Evolutionary conservation across 2,797 vertebrate species (phyloP), one percentile per base, ranked within the genome.

Genomic region (Hybognathus amarus): DNA sequence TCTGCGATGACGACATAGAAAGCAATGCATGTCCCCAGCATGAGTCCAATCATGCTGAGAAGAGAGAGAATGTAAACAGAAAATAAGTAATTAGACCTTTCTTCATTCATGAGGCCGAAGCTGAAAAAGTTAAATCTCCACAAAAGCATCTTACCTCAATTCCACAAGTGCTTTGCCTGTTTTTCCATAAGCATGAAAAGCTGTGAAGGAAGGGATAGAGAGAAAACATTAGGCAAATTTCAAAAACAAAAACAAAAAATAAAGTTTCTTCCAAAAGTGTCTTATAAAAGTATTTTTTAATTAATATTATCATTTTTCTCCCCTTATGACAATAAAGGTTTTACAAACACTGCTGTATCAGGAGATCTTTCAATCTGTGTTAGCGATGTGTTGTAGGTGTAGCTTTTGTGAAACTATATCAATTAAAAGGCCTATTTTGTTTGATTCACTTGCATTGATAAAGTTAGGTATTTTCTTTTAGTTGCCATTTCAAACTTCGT

Each of bases 1-100:
- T 99, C 98, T 0, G 98, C 98, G 5, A 99, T 99, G 88, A 99
- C 98, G 0, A 98, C 98, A 0, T 99, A 99, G 95, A 99, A 99
- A 83, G 98, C 97, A 0, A 99, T 96, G 82, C 98, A 99, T n/a
- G 98, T 99, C 4, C 98, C 98, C 93, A 99, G 85, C 98, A 99
- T 99, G 91, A 99, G 92, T 33, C 98, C 98, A 0, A 99, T 99
- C 98, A 99, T 99, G 90, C 98, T 96, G 87, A 54, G 64, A 88
- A 87, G 4, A 88, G 5, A 79, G 47, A 77, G 22, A 74, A 59
- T 8, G 47, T 0, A 11, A 13, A 52, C 2, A 77, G 5, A 70
- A 17, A 61, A 45, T 50, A 40, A 54, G 11, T 11, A 45, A 30
- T 56, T 15, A 64, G 15, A 50, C 2, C 22, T 20, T 7, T 22